Percentiles rank a stretch among this genome's conserved stretches.
Conservation (phyloP, 2,113 vertebrate species). For the human (Homo sapiens) region GRCh38 chr3:55127501-55128000, state of each 20-base stretch:
- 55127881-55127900: neutral
- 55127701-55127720: neutral
- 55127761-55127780: neutral
- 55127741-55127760: too few relatives aligned
- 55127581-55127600: too few relatives aligned
- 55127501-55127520: neutral
- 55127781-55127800: neutral
- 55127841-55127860: neutral
- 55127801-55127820: neutral
- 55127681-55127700: neutral
- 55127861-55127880: neutral
- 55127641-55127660: neutral
- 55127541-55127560: neutral
- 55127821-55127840: neutral
- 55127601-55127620: neutral
- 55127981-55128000: neutral
- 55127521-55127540: neutral
- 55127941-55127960: neutral
- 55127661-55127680: neutral
- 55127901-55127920: neutral
- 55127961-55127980: neutral
- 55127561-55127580: neutral
- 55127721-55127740: neutral
- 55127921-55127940: neutral
- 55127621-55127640: neutral